These are phyloP conservation scores for Sinotaia quadrata DNA, from an alignment of 2,888 invertebrate species.

Conservation along the genomic window DNA sequence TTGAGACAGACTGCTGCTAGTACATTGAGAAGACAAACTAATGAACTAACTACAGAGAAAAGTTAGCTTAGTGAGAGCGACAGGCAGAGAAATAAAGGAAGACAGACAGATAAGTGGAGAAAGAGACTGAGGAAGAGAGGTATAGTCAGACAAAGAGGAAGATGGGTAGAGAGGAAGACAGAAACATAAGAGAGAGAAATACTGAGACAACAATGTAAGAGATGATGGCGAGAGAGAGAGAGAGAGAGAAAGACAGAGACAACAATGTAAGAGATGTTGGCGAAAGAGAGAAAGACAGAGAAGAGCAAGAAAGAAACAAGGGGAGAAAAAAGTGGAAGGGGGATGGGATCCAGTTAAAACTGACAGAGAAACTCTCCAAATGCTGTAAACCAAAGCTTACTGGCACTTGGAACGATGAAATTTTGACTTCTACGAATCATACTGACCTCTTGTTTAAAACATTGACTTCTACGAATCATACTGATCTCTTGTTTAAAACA, in stretches of 20 bases:
- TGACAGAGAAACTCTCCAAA: neutral
- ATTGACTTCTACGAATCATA: too few relatives aligned
- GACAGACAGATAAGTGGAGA: neutral
- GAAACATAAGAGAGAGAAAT: constrained; percentile 8
- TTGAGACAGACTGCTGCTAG: neutral
- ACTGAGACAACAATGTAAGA: neutral
- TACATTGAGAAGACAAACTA: neutral
- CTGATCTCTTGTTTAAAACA: too few relatives aligned
- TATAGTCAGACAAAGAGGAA: neutral
- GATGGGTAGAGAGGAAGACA: neutral
- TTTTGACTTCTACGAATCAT: too few relatives aligned
- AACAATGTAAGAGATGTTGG: too few relatives aligned
- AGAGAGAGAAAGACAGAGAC: neutral
- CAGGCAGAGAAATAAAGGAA: neutral
- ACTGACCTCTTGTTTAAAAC: too few relatives aligned
- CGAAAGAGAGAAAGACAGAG: constrained; percentile 3
- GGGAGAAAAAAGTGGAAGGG: neutral
- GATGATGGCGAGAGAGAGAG: neutral
- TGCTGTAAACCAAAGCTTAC: too few relatives aligned
- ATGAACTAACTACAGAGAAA: neutral
- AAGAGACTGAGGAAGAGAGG: neutral
- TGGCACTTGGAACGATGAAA: neutral
- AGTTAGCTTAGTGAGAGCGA: neutral
- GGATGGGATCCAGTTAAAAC: neutral
- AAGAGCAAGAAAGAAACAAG: neutral